Evolutionary conservation across 30 jellyfish, hydroid and myxozoan genomes (phyloP).

Genomic region (Morbakka virulenta): DNA sequence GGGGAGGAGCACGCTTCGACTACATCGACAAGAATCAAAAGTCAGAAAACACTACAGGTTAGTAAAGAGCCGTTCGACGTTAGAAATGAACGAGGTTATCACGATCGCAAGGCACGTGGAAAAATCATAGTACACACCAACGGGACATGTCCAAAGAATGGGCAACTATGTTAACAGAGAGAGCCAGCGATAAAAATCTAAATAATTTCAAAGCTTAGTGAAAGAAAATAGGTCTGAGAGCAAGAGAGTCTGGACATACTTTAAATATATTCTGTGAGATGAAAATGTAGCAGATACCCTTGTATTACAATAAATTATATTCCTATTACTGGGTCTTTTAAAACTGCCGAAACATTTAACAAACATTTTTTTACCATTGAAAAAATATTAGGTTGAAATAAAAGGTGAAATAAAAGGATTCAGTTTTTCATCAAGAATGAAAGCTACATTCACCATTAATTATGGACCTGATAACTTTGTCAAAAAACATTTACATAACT

Average conservation of each 20-base stretch:
- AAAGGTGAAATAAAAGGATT: neutral
- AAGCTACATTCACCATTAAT: neutral
- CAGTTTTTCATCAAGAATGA: neutral
- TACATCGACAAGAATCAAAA: neutral
- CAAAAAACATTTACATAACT: neutral
- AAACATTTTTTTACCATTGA: slow-evolving; percentile 25
- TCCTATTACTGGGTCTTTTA: slow-evolving; percentile 19
- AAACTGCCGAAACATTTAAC: slow-evolving; percentile 37
- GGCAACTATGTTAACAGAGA: neutral
- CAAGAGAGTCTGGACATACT: slow-evolving; percentile 34
- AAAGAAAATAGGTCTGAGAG: slow-evolving; percentile 39
- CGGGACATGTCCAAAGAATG: neutral
- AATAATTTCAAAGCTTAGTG: neutral
- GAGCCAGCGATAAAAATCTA: neutral
- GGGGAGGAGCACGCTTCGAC: slow-evolving; percentile 28
- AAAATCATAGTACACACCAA: neutral
- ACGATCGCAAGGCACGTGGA: neutral
- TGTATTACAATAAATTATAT: slow-evolving; percentile 27
- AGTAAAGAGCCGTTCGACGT: neutral
- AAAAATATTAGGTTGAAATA: slow-evolving; percentile 37
- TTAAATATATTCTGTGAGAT: slow-evolving; percentile 32
- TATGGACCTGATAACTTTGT: neutral
- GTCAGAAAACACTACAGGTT: neutral
- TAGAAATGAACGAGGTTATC: neutral
- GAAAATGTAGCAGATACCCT: slow-evolving; percentile 28